Percentiles rank a stretch among this genome's conserved stretches.
Conservation (phyloP, 1,140 invertebrate genomes). For the Pollicipes pollicipes region DNA sequence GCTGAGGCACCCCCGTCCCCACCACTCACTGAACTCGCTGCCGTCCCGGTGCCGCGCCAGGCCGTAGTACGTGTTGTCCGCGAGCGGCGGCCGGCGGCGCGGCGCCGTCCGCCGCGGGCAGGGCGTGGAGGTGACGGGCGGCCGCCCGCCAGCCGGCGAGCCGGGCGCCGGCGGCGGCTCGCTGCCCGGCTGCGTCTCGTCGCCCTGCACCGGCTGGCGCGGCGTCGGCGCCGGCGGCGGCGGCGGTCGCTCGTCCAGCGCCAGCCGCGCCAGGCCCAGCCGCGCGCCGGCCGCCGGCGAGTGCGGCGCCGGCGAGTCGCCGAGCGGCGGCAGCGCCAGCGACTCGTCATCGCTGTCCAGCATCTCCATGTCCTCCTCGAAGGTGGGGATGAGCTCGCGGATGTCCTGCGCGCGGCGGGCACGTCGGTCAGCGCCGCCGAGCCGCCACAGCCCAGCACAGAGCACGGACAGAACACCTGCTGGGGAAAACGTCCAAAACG, state of each 20-base stretch:
- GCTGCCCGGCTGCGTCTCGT: not conserved
- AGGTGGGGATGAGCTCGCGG: constrained; percentile 17
- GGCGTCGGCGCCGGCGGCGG: not conserved
- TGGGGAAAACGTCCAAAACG: not conserved
- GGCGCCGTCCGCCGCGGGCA: not conserved
- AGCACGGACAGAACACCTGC: too few species aligned
- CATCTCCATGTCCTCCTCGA: constrained; percentile 20
- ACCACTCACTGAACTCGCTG: constrained; percentile 19
- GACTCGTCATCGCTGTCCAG: constrained; percentile 17
- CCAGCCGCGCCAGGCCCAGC: not conserved
- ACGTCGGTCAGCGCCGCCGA: too few species aligned
- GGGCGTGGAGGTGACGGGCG: not conserved
- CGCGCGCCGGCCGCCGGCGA: not conserved
- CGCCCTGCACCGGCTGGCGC: not conserved
- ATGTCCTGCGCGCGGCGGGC: too few species aligned
- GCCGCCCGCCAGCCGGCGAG: not conserved
- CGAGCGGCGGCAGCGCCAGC: constrained; percentile 12
- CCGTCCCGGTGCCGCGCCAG: constrained; percentile 22
- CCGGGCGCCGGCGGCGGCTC: not conserved
- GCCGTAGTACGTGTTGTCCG: constrained; percentile 17
- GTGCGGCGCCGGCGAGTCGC: not conserved
- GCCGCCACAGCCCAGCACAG: too few species aligned
- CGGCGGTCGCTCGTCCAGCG: not conserved
- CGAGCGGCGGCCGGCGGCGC: not conserved
- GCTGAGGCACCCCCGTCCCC: too few species aligned